Percentiles rank a stretch among this genome's conserved stretches.
Conservation (phyloP, 2,797 vertebrate genomes). For the Cynodonichthys magdalenae region DNA sequence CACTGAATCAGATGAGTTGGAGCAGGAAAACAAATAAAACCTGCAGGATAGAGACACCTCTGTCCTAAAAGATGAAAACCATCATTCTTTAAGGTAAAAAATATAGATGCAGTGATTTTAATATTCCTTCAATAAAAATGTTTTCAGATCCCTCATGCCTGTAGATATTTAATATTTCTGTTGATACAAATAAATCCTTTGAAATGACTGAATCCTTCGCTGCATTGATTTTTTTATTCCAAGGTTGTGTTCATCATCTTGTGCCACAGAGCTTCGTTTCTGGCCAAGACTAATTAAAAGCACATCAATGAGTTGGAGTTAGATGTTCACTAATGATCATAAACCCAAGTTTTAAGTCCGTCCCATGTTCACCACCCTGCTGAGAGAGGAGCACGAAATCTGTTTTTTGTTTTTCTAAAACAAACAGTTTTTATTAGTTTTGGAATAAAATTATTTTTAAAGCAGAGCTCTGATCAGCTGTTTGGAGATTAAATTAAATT, state of each 20-base stretch:
- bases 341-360: not conserved
- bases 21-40: not conserved
- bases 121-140: not conserved
- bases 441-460: too few relatives aligned
- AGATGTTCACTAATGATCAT: not conserved
- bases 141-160: not conserved
- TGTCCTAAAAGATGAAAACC: not conserved
- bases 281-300: not conserved
- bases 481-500: too few relatives aligned
- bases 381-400: not conserved
- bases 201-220: not conserved
- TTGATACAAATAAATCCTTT: not conserved
- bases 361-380: not conserved
- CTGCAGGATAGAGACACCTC: constrained; percentile 14
- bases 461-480: too few relatives aligned
- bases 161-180: not conserved
- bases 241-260: not conserved
- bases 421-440: too few relatives aligned
- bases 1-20: not conserved
- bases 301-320: not conserved
- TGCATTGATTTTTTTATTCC: not conserved
- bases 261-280: not conserved
- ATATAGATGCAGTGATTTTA: too few relatives aligned
- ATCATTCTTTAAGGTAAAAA: too few relatives aligned
- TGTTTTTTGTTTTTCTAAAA: not conserved